phyloP scores from a whole-genome alignment of 2,888 invertebrate genomes.

The Drosophila colorata region DNA sequence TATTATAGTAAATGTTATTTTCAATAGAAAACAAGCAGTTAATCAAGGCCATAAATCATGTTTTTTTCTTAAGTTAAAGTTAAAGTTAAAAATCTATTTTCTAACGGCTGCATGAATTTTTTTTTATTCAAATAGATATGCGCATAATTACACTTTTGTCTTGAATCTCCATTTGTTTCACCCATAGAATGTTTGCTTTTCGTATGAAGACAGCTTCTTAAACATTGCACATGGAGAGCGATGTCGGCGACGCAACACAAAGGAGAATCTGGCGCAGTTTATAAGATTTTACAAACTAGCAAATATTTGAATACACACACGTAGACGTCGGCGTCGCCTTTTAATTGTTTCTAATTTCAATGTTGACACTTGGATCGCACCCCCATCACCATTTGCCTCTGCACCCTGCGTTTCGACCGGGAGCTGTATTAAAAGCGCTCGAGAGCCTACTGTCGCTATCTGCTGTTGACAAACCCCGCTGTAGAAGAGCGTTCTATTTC shows the following conservation, averaged over 20 bases:
- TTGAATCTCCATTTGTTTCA: constrained; percentile 7
- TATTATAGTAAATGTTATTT: too few relatives aligned
- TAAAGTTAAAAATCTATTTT: too few relatives aligned
- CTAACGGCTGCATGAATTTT: neutral
- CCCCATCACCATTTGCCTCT: neutral
- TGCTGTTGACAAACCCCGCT: constrained; percentile 66
- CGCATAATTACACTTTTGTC: constrained; percentile 22
- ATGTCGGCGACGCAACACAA: constrained; percentile 8
- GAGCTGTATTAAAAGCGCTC: constrained; percentile 21
- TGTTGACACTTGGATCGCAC: constrained; percentile 58
- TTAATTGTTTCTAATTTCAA: constrained; percentile 74
- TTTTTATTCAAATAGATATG: neutral
- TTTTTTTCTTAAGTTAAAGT: neutral
- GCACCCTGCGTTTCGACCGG: neutral
- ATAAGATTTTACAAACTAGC: constrained; percentile 55
- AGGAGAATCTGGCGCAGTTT: constrained; percentile 31
- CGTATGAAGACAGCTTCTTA: constrained; percentile 15
- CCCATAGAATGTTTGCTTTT: constrained; percentile 20
- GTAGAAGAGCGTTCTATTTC: constrained; percentile 55
- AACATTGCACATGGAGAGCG: constrained; percentile 22
- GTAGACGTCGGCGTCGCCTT: constrained; percentile 58
- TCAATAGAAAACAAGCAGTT: too few relatives aligned
- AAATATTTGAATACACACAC: constrained; percentile 59
- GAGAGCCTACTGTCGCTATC: constrained; percentile 46
- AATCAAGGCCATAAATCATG: too few relatives aligned